These are phyloP conservation scores for Brenthis ino DNA, from an alignment of 2,888 invertebrate species.

Conservation along the genomic window DNA sequence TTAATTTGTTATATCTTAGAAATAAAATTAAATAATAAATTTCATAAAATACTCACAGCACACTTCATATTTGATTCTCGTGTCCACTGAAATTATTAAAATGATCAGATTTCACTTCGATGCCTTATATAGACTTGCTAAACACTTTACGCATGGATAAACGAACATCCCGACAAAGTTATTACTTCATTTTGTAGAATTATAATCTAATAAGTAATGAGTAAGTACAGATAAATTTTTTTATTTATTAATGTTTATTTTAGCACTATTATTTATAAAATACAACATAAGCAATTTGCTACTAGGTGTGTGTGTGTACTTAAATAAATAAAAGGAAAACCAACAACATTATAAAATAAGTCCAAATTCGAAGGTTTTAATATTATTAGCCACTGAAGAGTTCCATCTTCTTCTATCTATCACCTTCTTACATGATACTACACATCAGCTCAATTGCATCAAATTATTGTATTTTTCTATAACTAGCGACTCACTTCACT, in stretches of 20 bases:
- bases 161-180: conserved; percentile 40
- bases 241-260: not conserved
- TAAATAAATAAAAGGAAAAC: no score
- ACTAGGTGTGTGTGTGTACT: no score
- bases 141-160: conserved; percentile 34
- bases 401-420: no score
- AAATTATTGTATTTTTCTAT: no score
- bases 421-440: no score
- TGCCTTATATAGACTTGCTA: conserved; percentile 42
- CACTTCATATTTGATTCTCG: conserved; percentile 60
- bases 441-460: no score
- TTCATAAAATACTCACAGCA: conserved; percentile 56
- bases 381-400: no score
- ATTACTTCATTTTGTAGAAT: conserved; percentile 24
- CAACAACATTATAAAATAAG: no score
- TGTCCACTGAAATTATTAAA: conserved; percentile 33
- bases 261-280: no score
- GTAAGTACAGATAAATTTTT: not conserved
- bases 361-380: no score
- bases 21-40: not conserved
- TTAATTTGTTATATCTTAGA: not conserved
- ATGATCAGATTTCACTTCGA: conserved; percentile 35
- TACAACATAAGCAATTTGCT: no score
- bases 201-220: conserved; percentile 16
- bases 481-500: no score